Base-by-base conservation (phyloP, 2,797 vertebrate species). In the Brachyrhaphis roseni region DNA sequence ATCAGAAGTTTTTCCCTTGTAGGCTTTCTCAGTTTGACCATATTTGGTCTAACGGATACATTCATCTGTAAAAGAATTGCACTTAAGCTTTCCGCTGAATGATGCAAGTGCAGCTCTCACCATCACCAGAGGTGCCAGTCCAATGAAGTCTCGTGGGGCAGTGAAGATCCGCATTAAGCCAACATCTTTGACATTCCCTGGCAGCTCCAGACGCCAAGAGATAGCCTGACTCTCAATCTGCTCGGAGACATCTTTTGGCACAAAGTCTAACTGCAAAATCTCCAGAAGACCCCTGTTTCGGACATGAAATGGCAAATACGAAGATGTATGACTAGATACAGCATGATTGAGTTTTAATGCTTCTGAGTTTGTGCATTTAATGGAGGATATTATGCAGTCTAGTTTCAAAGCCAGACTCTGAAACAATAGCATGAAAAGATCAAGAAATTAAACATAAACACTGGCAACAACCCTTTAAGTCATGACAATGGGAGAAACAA, bases 201-300 rank as follows among this genome's bases (percentile, higher is more conserved):
- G 94, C 74, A 95, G 78, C 80, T 96, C 95, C 85, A 96, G 86
- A 51, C 89, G 93, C 95, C 95, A 96, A 7, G 94, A 95, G 89
- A 96, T 88, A 4, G 79, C 86, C 85, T 95, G 95, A 87, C 90
- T 95, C 83, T 95, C 94, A 53, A 86, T 76, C 72, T 90, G 91
- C 79, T 94, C 92, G 0, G 90, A 92, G 64, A 93, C 86, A 23
- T 92, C 92, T 74, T 90, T 93, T 3, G 92, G 90, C 43, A 94
- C 80, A 84, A 96, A 95, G 87, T 96, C 96, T 86, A 96, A 84
- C 68, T 96, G 95, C 36, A 96, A 84, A 77, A 96, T 91, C 83
- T 96, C 95, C 79, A 96, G 82, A 49, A 96, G 95, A 75, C 95
- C 95, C 84, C 95, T 96, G 90, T 82, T 75, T 53, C 78, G 51